A percentile compares a stretch with the other conserved stretches of the same genome.
These are phyloP conservation scores for Heliconius aoede DNA, from an alignment of 2,888 invertebrate species.

Conservation along the genomic window DNA sequence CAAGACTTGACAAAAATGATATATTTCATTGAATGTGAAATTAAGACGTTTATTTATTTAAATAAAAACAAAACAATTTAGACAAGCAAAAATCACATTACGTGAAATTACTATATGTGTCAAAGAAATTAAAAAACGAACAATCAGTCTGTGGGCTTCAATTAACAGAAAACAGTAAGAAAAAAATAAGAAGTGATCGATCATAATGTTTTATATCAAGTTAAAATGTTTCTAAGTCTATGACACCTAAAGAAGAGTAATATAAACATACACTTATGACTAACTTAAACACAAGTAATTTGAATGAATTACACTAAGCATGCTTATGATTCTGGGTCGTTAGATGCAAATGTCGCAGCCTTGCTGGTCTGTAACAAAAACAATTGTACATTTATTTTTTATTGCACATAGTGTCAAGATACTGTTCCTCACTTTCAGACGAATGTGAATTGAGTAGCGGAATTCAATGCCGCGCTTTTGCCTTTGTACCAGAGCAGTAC, in stretches of 20 bases:
- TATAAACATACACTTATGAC: constrained; percentile 32
- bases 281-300: constrained; percentile 33
- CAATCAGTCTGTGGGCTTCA: constrained; percentile 7
- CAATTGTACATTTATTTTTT: no score
- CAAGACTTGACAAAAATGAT: neutral
- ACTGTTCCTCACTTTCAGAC: neutral
- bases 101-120: neutral
- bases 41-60: neutral
- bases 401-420: neutral
- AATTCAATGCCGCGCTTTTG: no score
- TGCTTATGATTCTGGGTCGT: constrained; percentile 66
- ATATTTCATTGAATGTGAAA: neutral
- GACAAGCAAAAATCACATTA: no score
- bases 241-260: constrained; percentile 24
- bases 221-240: constrained; percentile 29
- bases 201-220: constrained; percentile 17
- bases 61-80: no score
- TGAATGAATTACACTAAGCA: constrained; percentile 11
- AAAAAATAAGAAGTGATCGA: neutral
- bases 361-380: constrained; percentile 72
- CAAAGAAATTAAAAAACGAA: neutral
- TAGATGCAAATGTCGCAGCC: constrained; percentile 66
- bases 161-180: neutral
- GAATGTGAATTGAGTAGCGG: no score
- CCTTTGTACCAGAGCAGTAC: no score